Evolutionary conservation across 2,888 invertebrate genomes (phyloP), one percentile per base, ranked within the genome.

Genomic region (Tetramorium bicarinatum): DNA sequence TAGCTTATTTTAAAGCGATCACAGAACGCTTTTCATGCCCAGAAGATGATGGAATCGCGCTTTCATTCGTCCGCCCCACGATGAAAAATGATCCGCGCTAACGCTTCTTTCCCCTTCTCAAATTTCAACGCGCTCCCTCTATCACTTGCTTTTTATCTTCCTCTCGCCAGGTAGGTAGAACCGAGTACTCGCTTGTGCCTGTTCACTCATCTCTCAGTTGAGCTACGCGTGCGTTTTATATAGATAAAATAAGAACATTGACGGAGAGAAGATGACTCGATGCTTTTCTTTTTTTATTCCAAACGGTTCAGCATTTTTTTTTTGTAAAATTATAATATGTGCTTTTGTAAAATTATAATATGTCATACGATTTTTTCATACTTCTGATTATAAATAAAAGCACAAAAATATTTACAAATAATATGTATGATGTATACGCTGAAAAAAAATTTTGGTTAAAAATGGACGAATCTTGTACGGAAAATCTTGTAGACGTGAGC

Each of bases 1-100:
- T 92, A 92, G 93, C 93, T 94, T 93, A 93, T 93, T 93, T 92
- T 91, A 92, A 92, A 93, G 88, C 93, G 93, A 93, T 93, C 93
- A 91, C 91, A 91, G 90, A 93, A 93, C 92, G 92, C 92, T 92
- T 91, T 92, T 92, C 93, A 90, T 93, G 91, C 91, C 91, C 89
- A 85, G 87, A 87, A 91, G 90, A 91, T 92, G 92, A 92, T 92
- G 92, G 92, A 92, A 93, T 93, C 92, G 91, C 88, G 90, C 82
- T 91, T 92, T 91, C 90, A 91, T 92, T 91, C 91, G 87, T 87
- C 89, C 87, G 87, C 85, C 87, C 87, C 85, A 75, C 88, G 76
- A 85, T 90, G 92, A 92, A 92, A 91, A 91, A 92, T 91, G 92
- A 91, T 92, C 89, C 89, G 86, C 87, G 88, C 82, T 71, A 69